These are phyloP conservation scores for Meloidogyne floridensis DNA, from an alignment of 1,140 invertebrate species.

Conservation along the genomic window DNA sequence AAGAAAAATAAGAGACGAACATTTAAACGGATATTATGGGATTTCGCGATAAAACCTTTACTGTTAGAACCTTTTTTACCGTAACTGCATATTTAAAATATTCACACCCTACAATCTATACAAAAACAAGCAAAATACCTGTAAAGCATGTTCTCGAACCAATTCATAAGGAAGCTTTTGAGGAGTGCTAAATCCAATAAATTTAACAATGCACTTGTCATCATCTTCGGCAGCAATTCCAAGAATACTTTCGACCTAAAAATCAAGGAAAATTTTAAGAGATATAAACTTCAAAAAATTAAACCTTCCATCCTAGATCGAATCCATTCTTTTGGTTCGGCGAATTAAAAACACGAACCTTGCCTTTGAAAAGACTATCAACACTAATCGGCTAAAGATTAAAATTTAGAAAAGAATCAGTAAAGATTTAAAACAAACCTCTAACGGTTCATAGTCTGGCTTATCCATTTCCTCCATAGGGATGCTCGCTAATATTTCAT, in stretches of 20 bases:
- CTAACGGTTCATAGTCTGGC: conserved; percentile 19
- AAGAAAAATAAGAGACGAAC: no score
- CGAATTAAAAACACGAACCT: background rate
- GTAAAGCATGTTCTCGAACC: conserved; percentile 13
- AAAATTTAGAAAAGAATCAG: background rate
- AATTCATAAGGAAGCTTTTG: conserved; percentile 25
- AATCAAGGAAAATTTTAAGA: background rate
- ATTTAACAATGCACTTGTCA: conserved; percentile 26
- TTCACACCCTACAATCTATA: no score
- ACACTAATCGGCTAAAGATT: conserved; percentile 18
- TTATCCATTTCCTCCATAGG: conserved; percentile 7
- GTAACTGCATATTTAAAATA: no score
- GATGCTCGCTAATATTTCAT: background rate
- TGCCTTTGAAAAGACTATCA: background rate
- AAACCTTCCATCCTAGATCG: conserved; percentile 29
- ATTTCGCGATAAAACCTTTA: background rate
- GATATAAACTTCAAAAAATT: background rate
- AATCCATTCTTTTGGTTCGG: conserved; percentile 26
- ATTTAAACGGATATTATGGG: no score
- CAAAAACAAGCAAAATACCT: conserved; percentile 24
- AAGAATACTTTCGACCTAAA: conserved; percentile 19
- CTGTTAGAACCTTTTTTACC: background rate
- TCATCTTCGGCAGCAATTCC: background rate
- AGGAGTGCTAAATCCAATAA: conserved; percentile 20
- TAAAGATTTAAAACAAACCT: conserved; percentile 14